phyloP scores from a whole-genome alignment of 2,113 vertebrate species.

The Nematolebias whitei region DNA sequence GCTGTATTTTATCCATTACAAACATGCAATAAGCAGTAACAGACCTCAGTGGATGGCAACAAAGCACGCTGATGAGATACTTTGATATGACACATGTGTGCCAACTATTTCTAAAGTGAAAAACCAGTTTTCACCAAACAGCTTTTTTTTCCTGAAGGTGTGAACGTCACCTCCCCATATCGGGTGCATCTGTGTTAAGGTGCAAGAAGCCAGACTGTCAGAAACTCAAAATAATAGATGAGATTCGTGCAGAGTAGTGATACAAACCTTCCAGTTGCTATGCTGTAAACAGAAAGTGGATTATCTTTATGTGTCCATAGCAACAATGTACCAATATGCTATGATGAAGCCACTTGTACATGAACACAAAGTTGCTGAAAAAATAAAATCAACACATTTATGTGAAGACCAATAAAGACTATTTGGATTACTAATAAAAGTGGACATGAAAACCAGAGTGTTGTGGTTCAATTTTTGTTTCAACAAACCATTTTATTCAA shows the following conservation, averaged over 20 bases:
- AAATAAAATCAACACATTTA: too few species aligned
- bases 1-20: background rate
- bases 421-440: too few species aligned
- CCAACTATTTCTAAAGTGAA: background rate
- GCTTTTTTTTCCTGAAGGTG: background rate
- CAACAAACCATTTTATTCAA: too few species aligned
- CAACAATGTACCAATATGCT: background rate
- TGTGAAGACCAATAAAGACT: too few species aligned
- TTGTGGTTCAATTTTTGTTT: too few species aligned
- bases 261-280: slow-evolving; percentile 47
- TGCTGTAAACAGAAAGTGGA: slow-evolving; percentile 46
- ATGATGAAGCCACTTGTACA: background rate
- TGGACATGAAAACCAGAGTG: too few species aligned
- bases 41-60: background rate
- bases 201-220: slow-evolving; percentile 47
- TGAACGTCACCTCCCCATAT: background rate
- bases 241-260: slow-evolving; percentile 23
- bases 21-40: background rate
- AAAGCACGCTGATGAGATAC: background rate
- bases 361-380: too few species aligned
- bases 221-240: slow-evolving; percentile 42
- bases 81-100: background rate
- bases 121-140: slow-evolving; percentile 15
- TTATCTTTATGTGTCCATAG: slow-evolving; percentile 35
- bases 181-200: background rate